These are phyloP conservation scores for Trichoplusia ni DNA, from an alignment of 1,140 invertebrate genomes.

Conservation along the genomic window DNA sequence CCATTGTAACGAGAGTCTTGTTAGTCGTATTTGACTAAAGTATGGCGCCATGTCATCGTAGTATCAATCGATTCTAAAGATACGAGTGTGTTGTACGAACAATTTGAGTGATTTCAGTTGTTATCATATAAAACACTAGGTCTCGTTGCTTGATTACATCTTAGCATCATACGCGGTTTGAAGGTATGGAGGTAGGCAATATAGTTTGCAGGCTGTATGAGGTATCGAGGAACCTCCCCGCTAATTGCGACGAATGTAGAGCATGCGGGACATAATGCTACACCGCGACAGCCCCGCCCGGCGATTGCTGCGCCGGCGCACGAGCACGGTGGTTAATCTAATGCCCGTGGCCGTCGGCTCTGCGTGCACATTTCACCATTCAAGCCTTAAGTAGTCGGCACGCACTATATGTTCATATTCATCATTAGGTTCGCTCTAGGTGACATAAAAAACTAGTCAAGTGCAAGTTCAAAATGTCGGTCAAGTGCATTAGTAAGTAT, in stretches of 20 bases:
- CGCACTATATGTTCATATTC: conserved; percentile 25
- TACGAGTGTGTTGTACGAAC: neutral
- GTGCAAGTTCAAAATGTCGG: conserved; percentile 7
- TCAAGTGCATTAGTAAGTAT: conserved; percentile 4
- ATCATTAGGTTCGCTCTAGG: conserved; percentile 12
- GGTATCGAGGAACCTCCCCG: conserved; percentile 35
- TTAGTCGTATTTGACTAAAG: conserved; percentile 6
- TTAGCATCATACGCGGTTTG: conserved; percentile 5
- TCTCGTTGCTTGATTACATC: conserved; percentile 2
- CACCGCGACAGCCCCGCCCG: conserved; percentile 17
- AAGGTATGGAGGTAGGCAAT: conserved; percentile 13
- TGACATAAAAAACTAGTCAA: conserved; percentile 29
- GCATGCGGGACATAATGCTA: conserved; percentile 60
- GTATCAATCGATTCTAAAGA: too few species aligned
- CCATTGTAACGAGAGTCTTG: neutral
- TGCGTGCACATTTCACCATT: conserved; percentile 31
- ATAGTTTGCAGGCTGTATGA: conserved; percentile 26
- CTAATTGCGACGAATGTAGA: conserved; percentile 54
- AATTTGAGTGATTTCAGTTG: conserved; percentile 1
- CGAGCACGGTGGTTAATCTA: conserved; percentile 37
- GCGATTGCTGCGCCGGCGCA: conserved; percentile 17
- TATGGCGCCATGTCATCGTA: too few species aligned
- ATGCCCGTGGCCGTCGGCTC: conserved; percentile 35
- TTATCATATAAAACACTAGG: neutral
- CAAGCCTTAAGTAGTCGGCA: conserved; percentile 21